Evolutionary conservation across 1,140 invertebrate species (phyloP), one percentile per base, ranked within the genome.

Genomic region (Lepidurus apus): DNA sequence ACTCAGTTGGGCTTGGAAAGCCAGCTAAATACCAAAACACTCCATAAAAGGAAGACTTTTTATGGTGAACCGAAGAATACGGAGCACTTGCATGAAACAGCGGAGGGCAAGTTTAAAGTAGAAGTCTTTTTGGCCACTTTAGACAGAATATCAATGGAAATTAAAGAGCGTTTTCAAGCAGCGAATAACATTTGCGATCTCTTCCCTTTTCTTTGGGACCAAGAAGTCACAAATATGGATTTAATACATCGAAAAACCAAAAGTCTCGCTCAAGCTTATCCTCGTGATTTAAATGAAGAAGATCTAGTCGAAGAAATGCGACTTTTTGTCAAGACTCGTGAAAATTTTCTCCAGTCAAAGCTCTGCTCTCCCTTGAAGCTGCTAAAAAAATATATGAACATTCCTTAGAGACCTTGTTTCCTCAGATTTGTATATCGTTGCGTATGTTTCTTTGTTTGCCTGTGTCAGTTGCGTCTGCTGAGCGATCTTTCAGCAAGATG

Each of bases 121-220:
- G 74, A 74, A 74, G 74, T 74, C 10, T 74, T 74, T 74, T 74
- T 74, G 24, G 74, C 74, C 10, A 11, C 74, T 21, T 74, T 74
- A 21, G 74, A 74, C 74, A 74, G 74, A 21, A 74, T 74, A 11
- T 74, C 74, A 24, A 74, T 74, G 74, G 74, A 74, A 74, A 74
- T 74, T 24, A 21, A 21, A 74, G 74, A 74, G 21, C 74, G 74
- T 21, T 74, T 74, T 74, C 10, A 74, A 74, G 74, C 74, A 74
- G 74, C 74, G 10, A 74, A 74, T 74, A 74, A 21, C 74, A 74
- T 74, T 26, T 74, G 74, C 74, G 10, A 74, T 21, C 10, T 21
- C 11, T 74, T 74, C 21, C 3, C 74, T 10, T 74, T 74, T 74
- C 74, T 74, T 10, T 74, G 74, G 74, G 21, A 74, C 21, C 10